Evolutionary conservation across 2,797 vertebrate genomes (phyloP), one percentile per base, ranked within the genome.

Genomic region (Syngnathus rostellatus): DNA sequence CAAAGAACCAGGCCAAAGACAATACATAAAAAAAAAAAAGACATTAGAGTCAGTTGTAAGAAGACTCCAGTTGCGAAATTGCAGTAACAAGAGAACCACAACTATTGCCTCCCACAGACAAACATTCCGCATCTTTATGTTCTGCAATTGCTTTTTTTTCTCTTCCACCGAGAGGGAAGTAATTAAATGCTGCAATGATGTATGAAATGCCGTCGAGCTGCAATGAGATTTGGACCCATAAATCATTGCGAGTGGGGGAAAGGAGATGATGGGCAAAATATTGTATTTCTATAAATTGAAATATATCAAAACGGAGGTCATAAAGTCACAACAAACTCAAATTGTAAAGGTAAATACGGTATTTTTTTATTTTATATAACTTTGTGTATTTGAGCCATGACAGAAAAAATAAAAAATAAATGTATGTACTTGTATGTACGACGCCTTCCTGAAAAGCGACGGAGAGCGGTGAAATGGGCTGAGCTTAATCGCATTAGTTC

Each of bases 401-500:
- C 3, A 4, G 31, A n/a, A 23, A 23, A 23, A 23, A 60, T 41
- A 3, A 40, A 60, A 11, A 48, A 48, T n/a, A 7, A 48, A 40
- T 16, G 10, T 38, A 40, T 43, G 16, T 31, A 57, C 58, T 43
- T 65, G 73, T 78, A 73, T 68, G 43, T 54, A 9, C 78, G 48
- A 65, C 65, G 69, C 70, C 77, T 75, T 50, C 58, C 76, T 57
- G 78, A 75, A 72, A 74, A 74, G 77, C 75, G 75, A 81, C 68
- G 77, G 79, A 74, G 81, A 71, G 79, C 70, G 67, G 82, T 82
- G 87, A 89, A 91, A 90, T 87, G 83, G 79, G 69, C 68, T 80
- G 82, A 14, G 41, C 77, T 82, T 84, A 89, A 89, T 87, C 64
- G 73, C 76, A 87, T 90, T 86, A 83, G 72, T 53, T 65, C 81